Evolutionary conservation across 2,113 vertebrate genomes (phyloP).

Genomic region (Cricetomys ansorgei): DNA sequence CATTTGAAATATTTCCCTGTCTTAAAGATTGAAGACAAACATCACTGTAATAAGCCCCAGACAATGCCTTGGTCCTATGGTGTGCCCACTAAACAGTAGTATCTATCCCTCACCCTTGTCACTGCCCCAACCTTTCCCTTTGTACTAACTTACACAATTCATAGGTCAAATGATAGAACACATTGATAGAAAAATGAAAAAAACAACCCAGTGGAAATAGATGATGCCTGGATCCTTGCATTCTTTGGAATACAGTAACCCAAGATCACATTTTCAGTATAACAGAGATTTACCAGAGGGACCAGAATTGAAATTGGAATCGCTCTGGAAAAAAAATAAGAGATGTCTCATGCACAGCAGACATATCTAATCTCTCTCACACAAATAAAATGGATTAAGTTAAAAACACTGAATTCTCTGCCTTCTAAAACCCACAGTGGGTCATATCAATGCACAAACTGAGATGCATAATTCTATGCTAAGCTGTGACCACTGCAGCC

Average conservation of each 20-base stretch:
- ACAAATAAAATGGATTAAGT: conserved; percentile 16
- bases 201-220: not conserved
- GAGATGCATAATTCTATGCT: not conserved
- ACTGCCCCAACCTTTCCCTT: not conserved
- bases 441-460: not conserved
- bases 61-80: not conserved
- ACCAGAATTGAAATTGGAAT: conserved; percentile 19
- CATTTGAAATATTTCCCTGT: not conserved
- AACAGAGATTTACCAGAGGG: not conserved
- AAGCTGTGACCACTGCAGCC: not conserved
- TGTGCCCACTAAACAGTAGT: not conserved
- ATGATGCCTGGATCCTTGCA: not conserved
- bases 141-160: not conserved
- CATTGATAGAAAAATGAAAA: not conserved
- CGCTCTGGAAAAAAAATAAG: not conserved
- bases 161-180: not conserved
- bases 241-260: not conserved
- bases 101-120: not conserved
- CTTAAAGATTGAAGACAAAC: not conserved
- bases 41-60: not conserved
- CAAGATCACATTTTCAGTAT: not conserved
- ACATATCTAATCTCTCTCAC: not conserved
- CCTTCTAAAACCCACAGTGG: conserved; percentile 15
- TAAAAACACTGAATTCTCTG: conserved; percentile 23
- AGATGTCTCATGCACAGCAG: not conserved